Evolutionary conservation across 2,888 invertebrate genomes (phyloP), one percentile per base, ranked within the genome.

Genomic region (Drosophila borborema): DNA sequence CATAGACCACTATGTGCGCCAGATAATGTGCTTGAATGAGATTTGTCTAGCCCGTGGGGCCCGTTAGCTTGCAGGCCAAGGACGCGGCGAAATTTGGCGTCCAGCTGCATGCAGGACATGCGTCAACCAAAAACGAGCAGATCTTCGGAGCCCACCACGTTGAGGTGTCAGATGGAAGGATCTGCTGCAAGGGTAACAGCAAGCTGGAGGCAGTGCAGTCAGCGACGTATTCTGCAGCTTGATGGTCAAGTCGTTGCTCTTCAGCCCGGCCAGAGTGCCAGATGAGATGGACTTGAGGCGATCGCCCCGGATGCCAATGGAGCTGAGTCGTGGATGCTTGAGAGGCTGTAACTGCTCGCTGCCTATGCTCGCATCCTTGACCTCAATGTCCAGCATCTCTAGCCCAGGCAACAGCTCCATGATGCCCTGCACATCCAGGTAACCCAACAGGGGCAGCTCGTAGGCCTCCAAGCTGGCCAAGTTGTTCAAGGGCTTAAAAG

Each of bases 341-440:
- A 96, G 95, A 0, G 97, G 95, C 82, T 96, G 96, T 46, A 98
- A 93, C 89, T 98, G 97, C 87, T 97, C 97, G 54, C 96, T 96
- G 49, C 97, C 96, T 60, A 97, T 95, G 7, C 95, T 95, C 0
- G 96, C 94, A 81, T 98, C 98, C 92, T 98, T 98, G 0, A 98
- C 95, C 94, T 98, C 98, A 61, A 98, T 95, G 74, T 97, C 97
- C 14, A 98, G 93, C 77, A 94, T 94, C 92, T 97, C 96, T 48
- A 98, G 92, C 0, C 96, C 95, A 2, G 95, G 95, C 85, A 98
- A 93, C 77, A 95, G 94, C 80, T 96, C 95, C n/a, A 98, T 93
- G 38, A 98, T 95, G 0, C 97, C 97, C 87, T 96, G 96, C n/a
- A 97, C 95, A 92, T 98, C 98, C 73, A 97, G 94, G 89, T 97